These are phyloP conservation scores for Urocitellus parryii DNA, from an alignment of 2,113 vertebrate genomes.

Conservation along the genomic window DNA sequence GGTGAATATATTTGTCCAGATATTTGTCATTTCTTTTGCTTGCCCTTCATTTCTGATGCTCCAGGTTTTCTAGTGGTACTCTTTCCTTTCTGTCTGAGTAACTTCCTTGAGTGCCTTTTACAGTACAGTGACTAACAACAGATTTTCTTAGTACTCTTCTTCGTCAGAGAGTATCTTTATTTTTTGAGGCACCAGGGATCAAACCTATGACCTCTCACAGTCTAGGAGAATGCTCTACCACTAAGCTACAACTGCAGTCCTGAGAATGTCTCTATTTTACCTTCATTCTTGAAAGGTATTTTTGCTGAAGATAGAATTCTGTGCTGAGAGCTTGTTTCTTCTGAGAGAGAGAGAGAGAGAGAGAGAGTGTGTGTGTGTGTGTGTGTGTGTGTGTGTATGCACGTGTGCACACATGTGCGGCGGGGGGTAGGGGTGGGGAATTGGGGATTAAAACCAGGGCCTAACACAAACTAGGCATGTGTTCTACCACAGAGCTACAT, in stretches of 20 bases:
- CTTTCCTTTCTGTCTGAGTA: conserved; percentile 3
- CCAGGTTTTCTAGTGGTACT: background rate
- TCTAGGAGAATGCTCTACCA: background rate
- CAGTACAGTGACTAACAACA: background rate
- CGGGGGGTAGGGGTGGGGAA: too few relatives aligned
- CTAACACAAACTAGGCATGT: too few relatives aligned
- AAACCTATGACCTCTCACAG: background rate
- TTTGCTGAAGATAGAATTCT: background rate
- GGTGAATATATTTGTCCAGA: background rate
- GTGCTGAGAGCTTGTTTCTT: background rate
- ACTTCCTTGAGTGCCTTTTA: background rate
- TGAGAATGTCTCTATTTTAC: background rate
- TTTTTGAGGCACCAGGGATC: background rate
- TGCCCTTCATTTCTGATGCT: background rate
- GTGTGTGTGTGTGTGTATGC: too few relatives aligned
- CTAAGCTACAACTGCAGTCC: background rate
- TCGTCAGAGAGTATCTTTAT: background rate
- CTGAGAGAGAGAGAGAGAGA: too few relatives aligned
- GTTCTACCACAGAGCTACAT: too few relatives aligned
- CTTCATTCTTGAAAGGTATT: background rate
- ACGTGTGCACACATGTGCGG: too few relatives aligned
- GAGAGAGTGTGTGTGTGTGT: too few relatives aligned
- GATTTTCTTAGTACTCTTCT: background rate
- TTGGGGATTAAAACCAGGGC: too few relatives aligned
- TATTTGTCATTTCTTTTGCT: background rate